phyloP scores from a whole-genome alignment of 2,113 vertebrate genomes.

The Ascaphus truei region DNA sequence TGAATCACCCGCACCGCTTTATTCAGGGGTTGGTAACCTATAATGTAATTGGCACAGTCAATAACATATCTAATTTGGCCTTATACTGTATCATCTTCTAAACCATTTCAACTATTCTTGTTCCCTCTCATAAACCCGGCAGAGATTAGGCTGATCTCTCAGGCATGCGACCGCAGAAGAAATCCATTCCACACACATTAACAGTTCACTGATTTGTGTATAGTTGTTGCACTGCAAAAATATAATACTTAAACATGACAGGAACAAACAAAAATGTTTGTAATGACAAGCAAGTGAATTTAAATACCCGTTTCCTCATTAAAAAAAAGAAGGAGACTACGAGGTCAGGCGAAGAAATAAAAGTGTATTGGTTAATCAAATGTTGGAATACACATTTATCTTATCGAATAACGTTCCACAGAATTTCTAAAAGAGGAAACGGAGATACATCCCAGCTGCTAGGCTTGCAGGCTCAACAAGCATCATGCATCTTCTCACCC shows the following conservation, averaged over 20 bases:
- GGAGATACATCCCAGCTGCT: conserved; percentile 5
- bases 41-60: background rate
- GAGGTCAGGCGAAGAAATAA: background rate
- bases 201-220: background rate
- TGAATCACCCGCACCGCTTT: too few species aligned
- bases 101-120: conserved; percentile 11
- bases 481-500: too few species aligned
- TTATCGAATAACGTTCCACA: background rate
- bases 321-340: background rate
- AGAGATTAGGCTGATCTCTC: background rate
- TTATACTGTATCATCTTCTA: conserved; percentile 5
- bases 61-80: conserved; percentile 1
- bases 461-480: background rate
- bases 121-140: conserved; percentile 7
- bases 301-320: background rate
- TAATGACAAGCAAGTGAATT: background rate
- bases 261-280: background rate
- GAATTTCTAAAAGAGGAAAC: conserved; percentile 13
- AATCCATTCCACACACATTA: conserved; percentile 10
- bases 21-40: background rate
- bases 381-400: conserved; percentile 8
- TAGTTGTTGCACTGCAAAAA: conserved; percentile 4
- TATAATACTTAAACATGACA: background rate
- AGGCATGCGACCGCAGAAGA: conserved; percentile 1
- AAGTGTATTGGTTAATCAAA: conserved; percentile 1